A percentile compares a stretch with the other conserved stretches of the same genome.
Evolutionary conservation across 2,797 vertebrate species (phyloP).

Genomic region (Strix occidentalis): DNA sequence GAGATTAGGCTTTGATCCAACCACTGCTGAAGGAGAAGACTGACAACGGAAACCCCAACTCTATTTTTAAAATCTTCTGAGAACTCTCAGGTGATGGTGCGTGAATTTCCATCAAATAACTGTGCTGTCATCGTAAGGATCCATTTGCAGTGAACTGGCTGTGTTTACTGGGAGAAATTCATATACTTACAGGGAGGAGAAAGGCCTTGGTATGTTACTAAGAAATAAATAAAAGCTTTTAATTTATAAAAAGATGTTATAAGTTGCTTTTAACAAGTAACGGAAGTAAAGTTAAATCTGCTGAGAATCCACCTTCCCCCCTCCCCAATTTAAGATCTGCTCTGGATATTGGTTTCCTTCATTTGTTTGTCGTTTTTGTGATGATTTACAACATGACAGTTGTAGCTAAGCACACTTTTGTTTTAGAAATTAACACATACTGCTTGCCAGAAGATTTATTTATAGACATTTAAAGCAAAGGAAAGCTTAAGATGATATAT

Average conservation of each 20-base stretch:
- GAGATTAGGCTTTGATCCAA: constrained; percentile 50
- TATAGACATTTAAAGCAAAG: neutral
- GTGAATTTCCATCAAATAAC: constrained; percentile 84
- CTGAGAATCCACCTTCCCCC: neutral
- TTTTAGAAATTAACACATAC: neutral
- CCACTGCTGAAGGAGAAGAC: constrained; percentile 44
- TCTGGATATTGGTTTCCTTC: neutral
- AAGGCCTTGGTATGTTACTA: neutral
- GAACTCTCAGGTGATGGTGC: constrained; percentile 72
- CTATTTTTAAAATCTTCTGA: constrained; percentile 83
- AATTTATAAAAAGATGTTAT: neutral
- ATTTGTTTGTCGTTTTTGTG: neutral
- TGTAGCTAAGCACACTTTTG: neutral
- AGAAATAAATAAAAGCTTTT: neutral
- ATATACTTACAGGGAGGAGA: neutral
- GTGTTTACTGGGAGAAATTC: constrained; percentile 63
- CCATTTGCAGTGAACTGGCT: constrained; percentile 73
- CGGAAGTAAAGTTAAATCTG: neutral
- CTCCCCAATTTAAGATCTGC: neutral
- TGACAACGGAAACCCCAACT: constrained; percentile 73
- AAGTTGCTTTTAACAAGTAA: neutral
- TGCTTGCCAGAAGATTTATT: neutral
- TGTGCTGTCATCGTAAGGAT: constrained; percentile 73
- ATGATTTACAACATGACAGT: neutral
- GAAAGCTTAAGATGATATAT: neutral